Evolutionary conservation across 2,797 vertebrate species (phyloP).

Genomic region (Rallus crepitans): DNA sequence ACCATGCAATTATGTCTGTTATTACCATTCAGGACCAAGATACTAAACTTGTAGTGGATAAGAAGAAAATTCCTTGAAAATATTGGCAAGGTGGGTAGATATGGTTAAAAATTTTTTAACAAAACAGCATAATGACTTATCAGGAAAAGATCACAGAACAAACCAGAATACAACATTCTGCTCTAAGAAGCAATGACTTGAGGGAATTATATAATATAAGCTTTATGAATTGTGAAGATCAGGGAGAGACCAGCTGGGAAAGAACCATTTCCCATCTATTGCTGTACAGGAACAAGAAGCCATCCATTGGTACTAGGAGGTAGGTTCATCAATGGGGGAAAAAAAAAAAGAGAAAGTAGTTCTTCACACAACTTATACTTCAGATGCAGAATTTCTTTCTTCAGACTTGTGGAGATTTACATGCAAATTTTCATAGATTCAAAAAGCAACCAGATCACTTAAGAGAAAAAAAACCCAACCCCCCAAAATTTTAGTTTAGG

Average conservation of each 20-base stretch:
- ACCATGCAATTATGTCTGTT: not conserved
- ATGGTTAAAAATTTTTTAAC: not conserved
- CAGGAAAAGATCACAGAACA: not conserved
- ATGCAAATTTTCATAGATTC: not conserved
- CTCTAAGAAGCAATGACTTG: not conserved
- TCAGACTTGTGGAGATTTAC: not conserved
- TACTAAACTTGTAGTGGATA: not conserved
- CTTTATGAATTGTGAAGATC: not conserved
- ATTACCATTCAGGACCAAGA: not conserved
- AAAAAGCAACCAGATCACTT: not conserved
- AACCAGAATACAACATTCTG: not conserved
- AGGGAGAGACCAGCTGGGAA: not conserved
- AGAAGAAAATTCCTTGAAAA: not conserved
- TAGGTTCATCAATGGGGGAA: not conserved
- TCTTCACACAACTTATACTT: not conserved
- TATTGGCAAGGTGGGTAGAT: not conserved
- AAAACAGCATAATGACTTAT: not conserved
- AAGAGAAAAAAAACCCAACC: not conserved
- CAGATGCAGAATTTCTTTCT: not conserved
- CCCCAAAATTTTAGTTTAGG: not conserved
- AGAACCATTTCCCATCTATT: not conserved
- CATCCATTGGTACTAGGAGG: not conserved
- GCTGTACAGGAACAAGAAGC: not conserved
- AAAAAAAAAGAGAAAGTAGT: not conserved
- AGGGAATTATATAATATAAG: not conserved